A percentile compares a stretch with the other conserved stretches of the same genome.
phyloP scores from a whole-genome alignment of 2,888 invertebrate species.

The Pomacea canaliculata region DNA sequence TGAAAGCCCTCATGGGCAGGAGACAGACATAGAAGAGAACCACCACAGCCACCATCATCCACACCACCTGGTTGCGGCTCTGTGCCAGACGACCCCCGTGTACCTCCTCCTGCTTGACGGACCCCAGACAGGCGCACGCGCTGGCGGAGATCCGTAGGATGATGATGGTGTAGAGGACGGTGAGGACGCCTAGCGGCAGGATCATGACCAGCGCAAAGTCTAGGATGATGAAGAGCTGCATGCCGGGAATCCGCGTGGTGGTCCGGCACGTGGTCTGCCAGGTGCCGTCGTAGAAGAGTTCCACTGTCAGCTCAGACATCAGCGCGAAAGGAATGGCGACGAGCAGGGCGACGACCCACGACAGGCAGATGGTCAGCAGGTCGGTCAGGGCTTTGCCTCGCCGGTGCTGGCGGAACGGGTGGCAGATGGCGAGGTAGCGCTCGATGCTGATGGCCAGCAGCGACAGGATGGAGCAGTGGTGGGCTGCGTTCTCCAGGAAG shows the following conservation, averaged over 20 bases:
- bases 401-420: constrained; percentile 79
- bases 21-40: constrained; percentile 90
- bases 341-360: constrained; percentile 67
- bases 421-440: constrained; percentile 90
- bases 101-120: constrained; percentile 20
- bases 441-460: constrained; percentile 94
- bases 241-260: constrained; percentile 26
- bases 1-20: constrained; percentile 86
- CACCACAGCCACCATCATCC: constrained; percentile 52
- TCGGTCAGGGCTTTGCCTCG: constrained; percentile 45
- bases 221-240: constrained; percentile 35
- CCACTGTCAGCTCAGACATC: constrained; percentile 73
- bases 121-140: background rate
- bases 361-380: constrained; percentile 17
- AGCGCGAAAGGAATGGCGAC: constrained; percentile 81
- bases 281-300: constrained; percentile 73
- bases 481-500: constrained; percentile 90
- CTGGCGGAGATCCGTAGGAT: constrained; percentile 35
- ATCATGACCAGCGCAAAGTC: constrained; percentile 40
- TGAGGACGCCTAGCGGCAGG: constrained; percentile 41
- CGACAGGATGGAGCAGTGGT: constrained; percentile 91
- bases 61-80: constrained; percentile 48
- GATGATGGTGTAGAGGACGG: constrained; percentile 42
- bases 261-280: constrained; percentile 39
- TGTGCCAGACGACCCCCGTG: constrained; percentile 14